Base-by-base conservation (phyloP, 2,888 invertebrate genomes). In the Meganola albula region DNA sequence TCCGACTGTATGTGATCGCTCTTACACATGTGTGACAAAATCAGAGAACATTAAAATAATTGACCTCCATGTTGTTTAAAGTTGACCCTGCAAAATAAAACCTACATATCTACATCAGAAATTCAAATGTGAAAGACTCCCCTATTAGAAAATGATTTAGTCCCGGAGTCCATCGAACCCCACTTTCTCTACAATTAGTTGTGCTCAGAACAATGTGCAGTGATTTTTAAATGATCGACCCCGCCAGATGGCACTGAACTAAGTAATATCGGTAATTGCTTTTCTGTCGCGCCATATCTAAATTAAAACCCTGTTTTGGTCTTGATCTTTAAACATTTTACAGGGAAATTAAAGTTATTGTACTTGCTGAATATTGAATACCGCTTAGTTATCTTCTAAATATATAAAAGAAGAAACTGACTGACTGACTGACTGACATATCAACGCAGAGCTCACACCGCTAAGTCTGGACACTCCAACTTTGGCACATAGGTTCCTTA, bases 161-260 rank as follows among this genome's bases (percentile, higher is more conserved):
- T 76, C 69, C n/a, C 58, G 59, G 54, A 66, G 76, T 74, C 75
- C 71, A 68, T 73, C 68, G 77, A 72, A 74, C 76, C 82, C 86
- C 77, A 74, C 78, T 80, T 84, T 80, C 75, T 69, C 78, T 82
- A 76, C 87, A 87, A 87, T 87, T 87, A 87, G 84, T 80, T 77
- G 71, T 71, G 70, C 67, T 64, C 69, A 65, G 84, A 84, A 86
- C 85, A 85, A 86, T 85, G 77, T 71, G 78, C 84, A 75, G 85
- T 83, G 85, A 87, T 85, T 87, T 84, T 87, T 83, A 78, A 82
- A 83, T 76, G 76, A 77, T 80, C 72, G 75, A 66, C 73, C 68
- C 64, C 58, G 74, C 74, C 84, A 84, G 80, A 80, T 84, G 84
- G 71, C 79, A 72, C 47, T 59, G 62, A 60, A 64, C 66, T 58